Conservation (phyloP, 2,888 invertebrate genomes). For the Pterobdella sp. region DNA sequence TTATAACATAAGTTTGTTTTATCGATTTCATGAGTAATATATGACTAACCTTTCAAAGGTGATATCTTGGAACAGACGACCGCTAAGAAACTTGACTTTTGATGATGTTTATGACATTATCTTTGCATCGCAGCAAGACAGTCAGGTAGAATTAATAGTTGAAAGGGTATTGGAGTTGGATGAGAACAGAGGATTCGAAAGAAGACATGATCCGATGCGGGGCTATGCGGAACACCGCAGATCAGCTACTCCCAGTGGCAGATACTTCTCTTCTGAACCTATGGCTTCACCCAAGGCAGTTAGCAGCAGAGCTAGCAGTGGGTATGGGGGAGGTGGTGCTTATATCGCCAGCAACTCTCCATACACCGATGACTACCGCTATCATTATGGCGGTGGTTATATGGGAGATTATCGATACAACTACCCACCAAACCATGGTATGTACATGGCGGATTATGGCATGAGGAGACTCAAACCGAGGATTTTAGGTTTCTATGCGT, state of each 20-base stretch:
- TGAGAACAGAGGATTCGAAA: neutral
- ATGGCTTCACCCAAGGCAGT: neutral
- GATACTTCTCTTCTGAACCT: neutral
- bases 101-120: conserved; percentile 92
- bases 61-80: conserved; percentile 55
- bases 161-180: conserved; percentile 56
- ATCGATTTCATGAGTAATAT: neutral
- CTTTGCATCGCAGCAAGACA: conserved; percentile 85
- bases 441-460: too few relatives aligned
- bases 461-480: too few relatives aligned
- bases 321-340: conserved; percentile 2
- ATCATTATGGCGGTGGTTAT: neutral
- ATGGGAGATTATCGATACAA: neutral
- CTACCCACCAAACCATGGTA: neutral
- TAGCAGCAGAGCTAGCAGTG: neutral
- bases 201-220: neutral
- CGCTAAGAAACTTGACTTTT: conserved; percentile 77
- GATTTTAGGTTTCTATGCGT: too few relatives aligned
- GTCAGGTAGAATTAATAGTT: conserved; percentile 90
- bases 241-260: neutral
- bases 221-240: neutral
- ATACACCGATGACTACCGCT: too few relatives aligned
- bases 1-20: neutral
- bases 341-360: too few relatives aligned
- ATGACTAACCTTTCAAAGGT: neutral